These are phyloP conservation scores for Chymomyza costata DNA, from an alignment of 1,140 invertebrate species.

Conservation along the genomic window DNA sequence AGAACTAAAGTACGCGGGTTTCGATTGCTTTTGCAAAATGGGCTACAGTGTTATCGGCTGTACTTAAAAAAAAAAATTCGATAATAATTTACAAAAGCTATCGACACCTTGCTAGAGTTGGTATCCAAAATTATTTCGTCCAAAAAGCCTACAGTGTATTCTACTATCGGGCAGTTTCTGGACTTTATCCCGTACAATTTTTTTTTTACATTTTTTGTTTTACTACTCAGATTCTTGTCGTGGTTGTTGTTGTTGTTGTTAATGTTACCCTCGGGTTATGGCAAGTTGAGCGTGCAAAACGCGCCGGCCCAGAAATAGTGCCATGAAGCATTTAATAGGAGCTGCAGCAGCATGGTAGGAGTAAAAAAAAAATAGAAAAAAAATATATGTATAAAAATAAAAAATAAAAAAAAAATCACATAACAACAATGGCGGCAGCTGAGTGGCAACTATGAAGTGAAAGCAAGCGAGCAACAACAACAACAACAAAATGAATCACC, in stretches of 20 bases:
- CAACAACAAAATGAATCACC: constrained; percentile 55
- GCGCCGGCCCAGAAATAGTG: constrained; percentile 34
- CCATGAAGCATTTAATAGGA: constrained; percentile 47
- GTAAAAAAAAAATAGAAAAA: no score
- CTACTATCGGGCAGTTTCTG: no score
- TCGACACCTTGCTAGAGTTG: no score
- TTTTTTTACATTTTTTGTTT: not conserved
- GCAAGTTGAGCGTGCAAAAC: constrained; percentile 13
- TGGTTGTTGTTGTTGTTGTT: constrained; percentile 19
- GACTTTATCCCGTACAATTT: not conserved
- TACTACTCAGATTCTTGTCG: not conserved
- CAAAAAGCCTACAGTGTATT: no score
- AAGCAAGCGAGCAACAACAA: not conserved
- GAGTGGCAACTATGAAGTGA: no score
- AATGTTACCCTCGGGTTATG: constrained; percentile 33
- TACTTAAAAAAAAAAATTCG: constrained; percentile 19
- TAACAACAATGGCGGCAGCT: not conserved
- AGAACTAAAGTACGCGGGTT: no score
- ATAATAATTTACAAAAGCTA: constrained; percentile 4
- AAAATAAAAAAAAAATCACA: no score
- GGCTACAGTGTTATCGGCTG: no score
- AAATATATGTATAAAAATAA: no score
- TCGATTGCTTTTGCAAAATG: no score
- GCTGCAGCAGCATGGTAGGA: constrained; percentile 5
- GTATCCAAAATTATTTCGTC: no score